A percentile compares a stretch with the other conserved stretches of the same genome.
Evolutionary conservation across 2,888 invertebrate species (phyloP).

Genomic region (Colletes collaris): DNA sequence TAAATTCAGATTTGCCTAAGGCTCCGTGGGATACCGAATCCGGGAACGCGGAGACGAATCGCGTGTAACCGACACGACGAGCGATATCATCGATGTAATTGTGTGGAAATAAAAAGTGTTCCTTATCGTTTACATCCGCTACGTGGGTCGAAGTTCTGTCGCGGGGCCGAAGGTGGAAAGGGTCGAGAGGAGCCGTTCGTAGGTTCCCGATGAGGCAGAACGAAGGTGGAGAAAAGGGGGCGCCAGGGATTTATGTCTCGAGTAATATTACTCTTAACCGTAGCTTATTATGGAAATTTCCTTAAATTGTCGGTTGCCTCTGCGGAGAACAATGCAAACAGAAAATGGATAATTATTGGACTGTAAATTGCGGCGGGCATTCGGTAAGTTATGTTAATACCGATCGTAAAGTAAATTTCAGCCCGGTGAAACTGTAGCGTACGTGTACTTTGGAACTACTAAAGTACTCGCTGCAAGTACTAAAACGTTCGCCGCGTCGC

Average conservation of each 20-base stretch:
- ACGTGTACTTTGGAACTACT: slow-evolving; percentile 13
- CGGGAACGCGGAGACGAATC: slow-evolving; percentile 31
- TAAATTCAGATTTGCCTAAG: slow-evolving; percentile 46
- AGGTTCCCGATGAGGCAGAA: slow-evolving; percentile 49
- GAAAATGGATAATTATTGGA: slow-evolving; percentile 76
- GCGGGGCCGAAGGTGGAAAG: neutral
- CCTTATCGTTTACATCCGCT: slow-evolving; percentile 61
- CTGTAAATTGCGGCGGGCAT: slow-evolving; percentile 62
- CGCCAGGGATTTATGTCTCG: slow-evolving; percentile 68
- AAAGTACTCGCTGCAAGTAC: slow-evolving; percentile 3
- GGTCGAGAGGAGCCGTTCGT: slow-evolving; percentile 29
- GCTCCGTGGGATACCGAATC: slow-evolving; percentile 14
- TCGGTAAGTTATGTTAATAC: slow-evolving; percentile 73
- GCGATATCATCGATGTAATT: slow-evolving; percentile 69
- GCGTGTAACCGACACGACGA: slow-evolving; percentile 58
- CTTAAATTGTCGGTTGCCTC: slow-evolving; percentile 71
- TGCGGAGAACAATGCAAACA: slow-evolving; percentile 75
- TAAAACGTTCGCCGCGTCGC: neutral
- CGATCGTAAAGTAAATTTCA: slow-evolving; percentile 67
- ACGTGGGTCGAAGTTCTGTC: slow-evolving; percentile 37
- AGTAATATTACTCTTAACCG: slow-evolving; percentile 68
- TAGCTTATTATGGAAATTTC: slow-evolving; percentile 75
- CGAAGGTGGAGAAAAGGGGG: slow-evolving; percentile 53
- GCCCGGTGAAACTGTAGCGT: slow-evolving; percentile 25
- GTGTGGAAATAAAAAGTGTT: slow-evolving; percentile 66